phyloP scores from a whole-genome alignment of 2,797 vertebrate species.

The Sebastes taczanowskii region DNA sequence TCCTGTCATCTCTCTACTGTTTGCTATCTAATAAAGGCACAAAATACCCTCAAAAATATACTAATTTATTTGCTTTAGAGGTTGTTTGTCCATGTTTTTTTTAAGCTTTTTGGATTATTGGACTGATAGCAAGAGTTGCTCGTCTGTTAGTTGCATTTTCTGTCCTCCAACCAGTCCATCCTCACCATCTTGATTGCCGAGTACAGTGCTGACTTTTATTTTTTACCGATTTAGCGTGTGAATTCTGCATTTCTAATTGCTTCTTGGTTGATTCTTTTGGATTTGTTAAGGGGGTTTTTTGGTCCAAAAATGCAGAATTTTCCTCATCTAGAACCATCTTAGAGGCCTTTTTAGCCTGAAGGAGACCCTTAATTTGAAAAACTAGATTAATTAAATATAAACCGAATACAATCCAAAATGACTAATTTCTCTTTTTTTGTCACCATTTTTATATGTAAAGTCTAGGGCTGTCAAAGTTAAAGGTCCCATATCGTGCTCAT shows the following conservation, averaged over 20 bases:
- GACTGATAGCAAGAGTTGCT: background rate
- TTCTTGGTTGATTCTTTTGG: no score
- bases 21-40: background rate
- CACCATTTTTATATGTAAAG: no score
- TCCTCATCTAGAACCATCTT: background rate
- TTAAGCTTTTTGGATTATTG: background rate
- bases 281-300: no score
- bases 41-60: background rate
- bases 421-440: no score
- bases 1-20: background rate
- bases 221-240: background rate
- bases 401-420: background rate
- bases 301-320: background rate
- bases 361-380: background rate
- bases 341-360: background rate
- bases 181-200: background rate
- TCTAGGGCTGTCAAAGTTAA: no score
- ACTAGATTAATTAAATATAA: background rate
- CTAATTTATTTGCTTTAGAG: background rate
- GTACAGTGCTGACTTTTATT: background rate
- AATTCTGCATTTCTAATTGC: background rate
- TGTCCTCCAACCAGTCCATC: background rate
- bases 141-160: background rate
- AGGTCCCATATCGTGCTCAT: no score
- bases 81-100: background rate